These are phyloP conservation scores for Cantharis flavilabris DNA, from an alignment of 2,888 invertebrate genomes.

Conservation along the genomic window DNA sequence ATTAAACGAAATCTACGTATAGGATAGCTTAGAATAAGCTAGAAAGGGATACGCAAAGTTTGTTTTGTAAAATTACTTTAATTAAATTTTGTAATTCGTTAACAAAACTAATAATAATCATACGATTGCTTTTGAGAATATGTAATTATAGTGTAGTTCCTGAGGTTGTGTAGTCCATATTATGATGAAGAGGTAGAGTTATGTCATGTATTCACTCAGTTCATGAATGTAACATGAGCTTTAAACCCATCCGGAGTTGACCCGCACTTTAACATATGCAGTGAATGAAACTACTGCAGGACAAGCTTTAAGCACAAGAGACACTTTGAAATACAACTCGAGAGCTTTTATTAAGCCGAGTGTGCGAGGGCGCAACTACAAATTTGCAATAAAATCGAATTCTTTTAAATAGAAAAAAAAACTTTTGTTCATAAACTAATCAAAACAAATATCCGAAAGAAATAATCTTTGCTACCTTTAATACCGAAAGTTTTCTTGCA, in stretches of 20 bases:
- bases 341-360: not conserved
- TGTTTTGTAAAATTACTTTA: not conserved
- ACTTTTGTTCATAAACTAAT: not conserved
- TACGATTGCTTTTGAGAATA: constrained; percentile 20
- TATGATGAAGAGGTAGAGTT: constrained; percentile 25
- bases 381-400: not conserved
- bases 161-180: constrained; percentile 20
- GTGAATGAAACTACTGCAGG: constrained; percentile 3
- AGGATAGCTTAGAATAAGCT: not conserved
- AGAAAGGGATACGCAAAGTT: not conserved
- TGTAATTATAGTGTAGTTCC: constrained; percentile 17
- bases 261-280: constrained; percentile 26
- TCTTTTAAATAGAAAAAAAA: not conserved
- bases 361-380: not conserved
- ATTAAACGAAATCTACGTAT: not conserved
- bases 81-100: not conserved
- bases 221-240: constrained; percentile 35
- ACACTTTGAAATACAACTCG: not conserved
- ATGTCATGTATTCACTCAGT: constrained; percentile 30
- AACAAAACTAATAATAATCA: constrained; percentile 13
- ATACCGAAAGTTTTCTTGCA: not conserved
- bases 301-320: not conserved
- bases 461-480: not conserved
- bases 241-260: constrained; percentile 28
- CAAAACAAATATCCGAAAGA: not conserved